phyloP scores from a whole-genome alignment of 64 coral and sea anemone genomes.

The Anthopleura sola region DNA sequence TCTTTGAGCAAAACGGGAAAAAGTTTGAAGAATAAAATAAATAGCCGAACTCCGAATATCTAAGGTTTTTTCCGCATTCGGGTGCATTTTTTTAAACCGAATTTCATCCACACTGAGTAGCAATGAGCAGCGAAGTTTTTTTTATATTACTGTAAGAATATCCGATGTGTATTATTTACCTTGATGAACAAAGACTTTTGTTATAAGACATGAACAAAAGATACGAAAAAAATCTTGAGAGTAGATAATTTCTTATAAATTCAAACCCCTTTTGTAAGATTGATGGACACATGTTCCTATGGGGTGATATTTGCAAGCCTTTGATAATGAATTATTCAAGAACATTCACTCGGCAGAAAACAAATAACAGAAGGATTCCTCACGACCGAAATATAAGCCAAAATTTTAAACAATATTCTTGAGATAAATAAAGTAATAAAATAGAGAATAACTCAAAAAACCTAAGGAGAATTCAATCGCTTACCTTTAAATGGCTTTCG shows the following conservation, averaged over 20 bases:
- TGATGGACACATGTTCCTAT: conserved; percentile 6
- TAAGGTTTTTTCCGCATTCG: no score
- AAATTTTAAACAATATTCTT: background rate
- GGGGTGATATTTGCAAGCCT: background rate
- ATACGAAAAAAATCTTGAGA: background rate
- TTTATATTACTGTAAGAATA: no score
- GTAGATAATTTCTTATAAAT: background rate
- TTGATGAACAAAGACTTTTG: background rate
- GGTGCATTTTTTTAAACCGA: no score
- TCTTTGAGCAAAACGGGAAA: no score
- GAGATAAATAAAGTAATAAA: background rate
- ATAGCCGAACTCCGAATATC: no score
- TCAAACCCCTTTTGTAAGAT: background rate
- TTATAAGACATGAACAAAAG: background rate
- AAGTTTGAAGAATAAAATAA: no score
- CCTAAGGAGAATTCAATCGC: background rate
- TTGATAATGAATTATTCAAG: background rate
- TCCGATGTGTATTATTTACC: background rate
- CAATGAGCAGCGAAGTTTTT: no score
- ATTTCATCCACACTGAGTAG: no score
- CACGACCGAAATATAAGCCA: background rate
- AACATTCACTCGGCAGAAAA: conserved; percentile 7
- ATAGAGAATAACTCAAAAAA: background rate
- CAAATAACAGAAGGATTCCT: conserved; percentile 11
- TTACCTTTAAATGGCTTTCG: background rate